Conservation (phyloP, 2,113 vertebrate species). For the Otocyon megalotis region DNA sequence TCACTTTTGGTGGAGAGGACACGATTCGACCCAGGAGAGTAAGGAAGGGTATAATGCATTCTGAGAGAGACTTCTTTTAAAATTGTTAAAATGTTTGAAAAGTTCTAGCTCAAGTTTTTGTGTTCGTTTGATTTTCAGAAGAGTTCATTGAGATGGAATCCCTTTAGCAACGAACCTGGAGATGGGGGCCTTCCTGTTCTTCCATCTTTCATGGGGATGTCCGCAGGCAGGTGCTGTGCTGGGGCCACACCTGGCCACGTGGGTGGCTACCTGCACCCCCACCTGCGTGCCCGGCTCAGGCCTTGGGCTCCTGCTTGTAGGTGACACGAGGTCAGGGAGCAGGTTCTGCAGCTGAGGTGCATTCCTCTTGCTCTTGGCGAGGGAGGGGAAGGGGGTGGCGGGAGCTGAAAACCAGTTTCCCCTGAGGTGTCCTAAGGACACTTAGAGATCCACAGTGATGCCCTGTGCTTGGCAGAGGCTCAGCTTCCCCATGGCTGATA, state of each 20-base stretch:
- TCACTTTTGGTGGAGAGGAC: neutral
- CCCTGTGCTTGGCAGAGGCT: neutral
- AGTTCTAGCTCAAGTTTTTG: neutral
- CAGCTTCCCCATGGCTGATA: neutral
- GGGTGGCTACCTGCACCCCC: neutral
- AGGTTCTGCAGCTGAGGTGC: neutral
- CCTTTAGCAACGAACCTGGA: neutral
- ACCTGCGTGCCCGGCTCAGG: rapidly evolving
- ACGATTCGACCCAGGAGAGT: neutral
- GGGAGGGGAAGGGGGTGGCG: neutral
- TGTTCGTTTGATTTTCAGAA: neutral
- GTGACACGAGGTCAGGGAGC: neutral
- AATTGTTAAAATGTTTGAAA: neutral
- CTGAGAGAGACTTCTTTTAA: neutral
- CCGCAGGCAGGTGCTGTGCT: neutral
- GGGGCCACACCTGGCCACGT: neutral
- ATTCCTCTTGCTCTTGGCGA: neutral
- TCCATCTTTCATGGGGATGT: neutral
- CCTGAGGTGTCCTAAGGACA: neutral
- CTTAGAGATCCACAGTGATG: neutral
- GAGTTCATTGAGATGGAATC: neutral
- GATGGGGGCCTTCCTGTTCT: neutral
- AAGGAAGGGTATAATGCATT: neutral
- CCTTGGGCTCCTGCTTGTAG: neutral
- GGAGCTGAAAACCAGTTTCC: neutral